These are phyloP conservation scores for Potorous gilbertii DNA, from an alignment of 2,797 vertebrate species.

Conservation along the genomic window DNA sequence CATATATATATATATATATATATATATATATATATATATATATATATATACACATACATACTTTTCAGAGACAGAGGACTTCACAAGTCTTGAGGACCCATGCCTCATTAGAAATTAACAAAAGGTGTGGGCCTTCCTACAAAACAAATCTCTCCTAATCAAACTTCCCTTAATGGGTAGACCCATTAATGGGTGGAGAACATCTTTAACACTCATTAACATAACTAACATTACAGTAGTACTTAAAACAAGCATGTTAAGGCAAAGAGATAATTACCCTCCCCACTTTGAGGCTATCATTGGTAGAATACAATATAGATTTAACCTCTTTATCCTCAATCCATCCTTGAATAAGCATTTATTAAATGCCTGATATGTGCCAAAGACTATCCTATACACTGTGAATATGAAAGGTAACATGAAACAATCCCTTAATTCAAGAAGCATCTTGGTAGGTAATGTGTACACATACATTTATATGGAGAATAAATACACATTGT, in stretches of 20 bases:
- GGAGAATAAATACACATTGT: neutral
- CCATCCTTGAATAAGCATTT: neutral
- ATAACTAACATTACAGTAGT: neutral
- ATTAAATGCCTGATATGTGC: neutral
- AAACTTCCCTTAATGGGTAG: too few relatives aligned
- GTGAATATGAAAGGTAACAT: neutral
- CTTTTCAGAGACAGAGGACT: too few relatives aligned
- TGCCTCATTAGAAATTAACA: too few relatives aligned
- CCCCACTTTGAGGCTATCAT: neutral
- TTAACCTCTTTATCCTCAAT: slow-evolving; percentile 23
- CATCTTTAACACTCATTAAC: too few relatives aligned
- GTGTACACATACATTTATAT: neutral
- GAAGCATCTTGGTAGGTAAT: neutral
- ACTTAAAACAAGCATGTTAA: neutral
- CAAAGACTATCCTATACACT: neutral
- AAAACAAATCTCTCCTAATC: too few relatives aligned
- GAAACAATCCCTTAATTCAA: neutral
- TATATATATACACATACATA: too few relatives aligned
- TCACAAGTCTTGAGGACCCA: too few relatives aligned
- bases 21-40: too few relatives aligned
- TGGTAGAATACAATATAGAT: neutral
- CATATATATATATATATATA: too few relatives aligned
- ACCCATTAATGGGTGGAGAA: too few relatives aligned
- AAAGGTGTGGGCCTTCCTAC: too few relatives aligned
- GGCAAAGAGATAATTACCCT: neutral